These are phyloP conservation scores for Amblyornis subalaris DNA, from an alignment of 2,113 vertebrate genomes.

Conservation along the genomic window DNA sequence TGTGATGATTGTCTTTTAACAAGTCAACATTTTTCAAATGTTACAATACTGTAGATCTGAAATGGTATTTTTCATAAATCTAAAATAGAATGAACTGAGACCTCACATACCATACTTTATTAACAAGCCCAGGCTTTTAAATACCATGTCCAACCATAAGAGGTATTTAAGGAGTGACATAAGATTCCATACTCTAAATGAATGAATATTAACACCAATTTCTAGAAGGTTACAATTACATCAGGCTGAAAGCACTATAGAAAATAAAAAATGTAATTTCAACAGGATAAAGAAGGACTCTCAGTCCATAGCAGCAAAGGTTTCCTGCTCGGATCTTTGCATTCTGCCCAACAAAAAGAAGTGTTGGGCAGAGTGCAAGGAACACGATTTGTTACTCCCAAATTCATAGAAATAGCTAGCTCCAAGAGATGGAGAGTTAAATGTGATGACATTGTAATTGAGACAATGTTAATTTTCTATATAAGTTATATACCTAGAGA, in stretches of 20 bases:
- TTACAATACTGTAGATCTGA: neutral
- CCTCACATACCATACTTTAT: neutral
- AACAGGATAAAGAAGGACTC: neutral
- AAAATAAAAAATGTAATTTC: neutral
- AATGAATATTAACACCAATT: neutral
- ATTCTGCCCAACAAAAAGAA: neutral
- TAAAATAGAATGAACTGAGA: neutral
- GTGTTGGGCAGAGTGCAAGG: neutral
- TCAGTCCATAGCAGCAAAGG: neutral
- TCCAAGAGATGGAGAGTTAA: neutral
- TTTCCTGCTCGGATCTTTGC: neutral
- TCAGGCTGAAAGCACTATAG: neutral
- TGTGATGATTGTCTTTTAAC: neutral
- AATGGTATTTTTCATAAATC: neutral
- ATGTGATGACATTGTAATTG: neutral
- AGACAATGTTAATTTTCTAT: neutral
- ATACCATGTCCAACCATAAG: neutral
- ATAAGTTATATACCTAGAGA: neutral
- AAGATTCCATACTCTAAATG: neutral
- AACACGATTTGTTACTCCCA: neutral
- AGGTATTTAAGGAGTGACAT: neutral
- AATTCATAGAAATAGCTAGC: neutral
- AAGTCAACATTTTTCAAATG: constrained; percentile 17
- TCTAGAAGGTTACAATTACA: neutral
- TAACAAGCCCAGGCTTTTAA: neutral